phyloP scores from a whole-genome alignment of 2,888 invertebrate genomes.

The Podotricha telesiphe region DNA sequence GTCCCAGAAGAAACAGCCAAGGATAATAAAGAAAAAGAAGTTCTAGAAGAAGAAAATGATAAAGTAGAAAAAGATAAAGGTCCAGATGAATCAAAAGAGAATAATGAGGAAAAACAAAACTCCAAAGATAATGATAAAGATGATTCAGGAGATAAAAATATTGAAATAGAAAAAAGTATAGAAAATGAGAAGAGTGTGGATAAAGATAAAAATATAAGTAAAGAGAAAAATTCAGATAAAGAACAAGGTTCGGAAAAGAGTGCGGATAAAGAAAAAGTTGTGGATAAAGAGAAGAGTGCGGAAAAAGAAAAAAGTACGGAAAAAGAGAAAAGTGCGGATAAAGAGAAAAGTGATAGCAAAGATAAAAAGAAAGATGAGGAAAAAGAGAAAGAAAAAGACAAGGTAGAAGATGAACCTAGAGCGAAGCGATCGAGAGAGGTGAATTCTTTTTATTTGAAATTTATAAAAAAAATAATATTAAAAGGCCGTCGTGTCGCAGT shows the following conservation, averaged over 20 bases:
- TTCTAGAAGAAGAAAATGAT: conserved; percentile 37
- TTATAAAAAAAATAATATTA: background rate
- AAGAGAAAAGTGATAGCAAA: conserved; percentile 31
- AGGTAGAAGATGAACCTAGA: conserved; percentile 66
- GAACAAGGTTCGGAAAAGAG: conserved; percentile 20
- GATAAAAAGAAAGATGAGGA: conserved; percentile 40
- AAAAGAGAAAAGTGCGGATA: conserved; percentile 44
- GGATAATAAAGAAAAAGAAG: conserved; percentile 35
- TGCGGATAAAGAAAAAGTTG: conserved; percentile 32
- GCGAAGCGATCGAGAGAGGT: conserved; percentile 78
- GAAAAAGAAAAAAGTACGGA: conserved; percentile 33
- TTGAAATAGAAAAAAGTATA: conserved; percentile 35
- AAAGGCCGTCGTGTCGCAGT: background rate
- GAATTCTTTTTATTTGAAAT: background rate
- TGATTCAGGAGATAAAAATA: conserved; percentile 8
- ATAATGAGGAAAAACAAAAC: background rate
- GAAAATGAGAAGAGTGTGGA: conserved; percentile 39
- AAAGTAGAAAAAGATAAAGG: conserved; percentile 33
- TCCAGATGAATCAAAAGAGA: conserved; percentile 28
- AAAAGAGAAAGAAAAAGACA: conserved; percentile 47
- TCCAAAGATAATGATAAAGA: background rate
- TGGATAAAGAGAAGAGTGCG: conserved; percentile 37
- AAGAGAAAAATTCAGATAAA: conserved; percentile 40
- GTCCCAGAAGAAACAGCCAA: conserved; percentile 36
- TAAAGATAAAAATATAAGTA: conserved; percentile 31